phyloP scores from a whole-genome alignment of 2,888 invertebrate genomes.

The Lithophane ornitopus region DNA sequence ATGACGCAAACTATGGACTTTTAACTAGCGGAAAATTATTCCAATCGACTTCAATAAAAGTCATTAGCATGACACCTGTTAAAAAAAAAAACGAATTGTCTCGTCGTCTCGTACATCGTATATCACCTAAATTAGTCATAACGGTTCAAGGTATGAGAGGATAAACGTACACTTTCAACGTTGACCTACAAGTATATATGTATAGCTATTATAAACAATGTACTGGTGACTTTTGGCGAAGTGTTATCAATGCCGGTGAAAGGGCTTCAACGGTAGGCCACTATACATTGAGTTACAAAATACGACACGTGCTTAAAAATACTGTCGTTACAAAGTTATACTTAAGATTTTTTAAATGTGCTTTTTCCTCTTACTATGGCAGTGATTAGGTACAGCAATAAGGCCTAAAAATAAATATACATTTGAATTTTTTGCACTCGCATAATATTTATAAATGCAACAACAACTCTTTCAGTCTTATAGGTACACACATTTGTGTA shows the following conservation, averaged over 20 bases:
- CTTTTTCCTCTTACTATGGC: not conserved
- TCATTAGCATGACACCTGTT: slow-evolving; percentile 14
- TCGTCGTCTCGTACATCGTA: slow-evolving; percentile 34
- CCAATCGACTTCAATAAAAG: slow-evolving; percentile 8
- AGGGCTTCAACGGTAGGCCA: slow-evolving; percentile 55
- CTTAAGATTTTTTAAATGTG: not conserved
- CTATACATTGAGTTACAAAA: slow-evolving; percentile 48
- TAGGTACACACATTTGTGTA: not conserved
- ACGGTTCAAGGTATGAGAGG: slow-evolving; percentile 60
- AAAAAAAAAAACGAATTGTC: slow-evolving; percentile 12
- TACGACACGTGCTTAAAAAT: slow-evolving; percentile 37
- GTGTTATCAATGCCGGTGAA: slow-evolving; percentile 68
- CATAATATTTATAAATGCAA: not conserved
- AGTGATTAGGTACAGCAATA: no score
- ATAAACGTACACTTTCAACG: slow-evolving; percentile 62
- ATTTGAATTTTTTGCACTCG: not conserved
- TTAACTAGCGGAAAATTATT: not conserved
- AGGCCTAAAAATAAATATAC: not conserved
- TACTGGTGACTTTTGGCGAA: slow-evolving; percentile 59
- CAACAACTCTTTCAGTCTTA: not conserved
- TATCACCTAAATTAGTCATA: slow-evolving; percentile 56
- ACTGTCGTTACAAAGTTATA: slow-evolving; percentile 19
- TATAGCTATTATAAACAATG: slow-evolving; percentile 44
- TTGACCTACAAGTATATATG: slow-evolving; percentile 63
- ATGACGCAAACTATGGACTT: not conserved